phyloP scores from a whole-genome alignment of 2,113 vertebrate genomes.

The Eulacestoma nigropectus region DNA sequence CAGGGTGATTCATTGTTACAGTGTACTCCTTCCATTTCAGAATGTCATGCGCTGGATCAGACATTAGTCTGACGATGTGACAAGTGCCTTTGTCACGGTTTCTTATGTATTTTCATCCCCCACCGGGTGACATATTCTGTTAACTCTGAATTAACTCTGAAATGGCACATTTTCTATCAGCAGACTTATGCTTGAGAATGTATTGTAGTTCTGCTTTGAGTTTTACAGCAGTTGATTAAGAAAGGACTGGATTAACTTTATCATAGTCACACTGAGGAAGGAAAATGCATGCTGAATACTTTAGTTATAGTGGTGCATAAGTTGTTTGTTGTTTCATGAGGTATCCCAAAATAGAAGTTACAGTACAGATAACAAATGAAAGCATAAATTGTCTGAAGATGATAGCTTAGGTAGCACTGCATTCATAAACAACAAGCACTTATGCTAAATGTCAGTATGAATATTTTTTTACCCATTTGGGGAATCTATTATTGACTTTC shows the following conservation, averaged over 20 bases:
- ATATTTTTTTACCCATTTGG: neutral
- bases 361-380: neutral
- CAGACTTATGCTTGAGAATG: neutral
- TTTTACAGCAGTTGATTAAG: slow-evolving; percentile 43
- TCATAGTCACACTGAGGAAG: neutral
- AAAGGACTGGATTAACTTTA: slow-evolving; percentile 51
- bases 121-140: neutral
- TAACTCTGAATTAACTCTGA: slow-evolving; percentile 18
- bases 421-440: neutral
- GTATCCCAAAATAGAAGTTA: neutral
- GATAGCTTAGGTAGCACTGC: neutral
- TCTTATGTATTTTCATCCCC: neutral
- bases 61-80: neutral
- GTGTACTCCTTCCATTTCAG: neutral
- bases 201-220: slow-evolving; percentile 29
- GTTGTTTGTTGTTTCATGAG: neutral
- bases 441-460: neutral
- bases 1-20: accelerated
- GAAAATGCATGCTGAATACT: slow-evolving; percentile 18
- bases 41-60: neutral
- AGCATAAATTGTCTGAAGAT: neutral
- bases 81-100: neutral
- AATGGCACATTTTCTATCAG: slow-evolving; percentile 1
- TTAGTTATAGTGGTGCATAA: neutral
- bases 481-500: neutral